Base-by-base conservation (phyloP, 2,113 vertebrate genomes). In the Cyprinus carpio region DNA sequence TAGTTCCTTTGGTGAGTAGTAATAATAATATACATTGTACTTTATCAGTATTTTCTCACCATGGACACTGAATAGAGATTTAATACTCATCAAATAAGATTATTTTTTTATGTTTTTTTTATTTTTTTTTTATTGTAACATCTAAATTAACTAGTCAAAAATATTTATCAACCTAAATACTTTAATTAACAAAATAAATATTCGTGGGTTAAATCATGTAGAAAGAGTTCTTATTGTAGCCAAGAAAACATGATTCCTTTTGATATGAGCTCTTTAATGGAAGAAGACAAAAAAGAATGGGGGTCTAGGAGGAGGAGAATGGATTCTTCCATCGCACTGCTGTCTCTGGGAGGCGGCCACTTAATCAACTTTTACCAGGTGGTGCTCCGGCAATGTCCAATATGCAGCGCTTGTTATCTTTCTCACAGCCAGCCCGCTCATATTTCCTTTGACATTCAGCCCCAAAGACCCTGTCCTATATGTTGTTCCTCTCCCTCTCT, bases 381-480 rank as follows among this genome's bases (percentile, higher is more conserved):
- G 87, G 51, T 65, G 77, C 54, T 67, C 78, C 27, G 25, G n/a
- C 87, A 65, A 84, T 34, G 37, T 46, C 78, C 74, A 84, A 69
- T 81, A 78, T 84, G 60, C 76, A 64, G 43, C 15, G 34, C 77
- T 78, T 80, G 56, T 87, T 87, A 83, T 78, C 82, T 60, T 81
- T 80, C 80, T 78, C 62, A 75, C 29, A 31, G 71, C 58, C 43
- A 67, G 23, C 78, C 46, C 23, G 49, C 49, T 79, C 77, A 64
- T 46, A 85, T 77, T 87, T 29, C 77, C 67, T 40, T 12, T 78
- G 78, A 87, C 83, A 79, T 83, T 89, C 84, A 60, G 81, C 76
- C 75, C 40, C 62, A 80, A 67, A 82, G 37, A n/a, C 31, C 93
- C 92, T 92, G 43, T 60, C 56, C 56, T 76, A 74, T 51, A 69